Base-by-base conservation (phyloP, 92 coral and sea anemone genomes). In the Palythoa grandis region DNA sequence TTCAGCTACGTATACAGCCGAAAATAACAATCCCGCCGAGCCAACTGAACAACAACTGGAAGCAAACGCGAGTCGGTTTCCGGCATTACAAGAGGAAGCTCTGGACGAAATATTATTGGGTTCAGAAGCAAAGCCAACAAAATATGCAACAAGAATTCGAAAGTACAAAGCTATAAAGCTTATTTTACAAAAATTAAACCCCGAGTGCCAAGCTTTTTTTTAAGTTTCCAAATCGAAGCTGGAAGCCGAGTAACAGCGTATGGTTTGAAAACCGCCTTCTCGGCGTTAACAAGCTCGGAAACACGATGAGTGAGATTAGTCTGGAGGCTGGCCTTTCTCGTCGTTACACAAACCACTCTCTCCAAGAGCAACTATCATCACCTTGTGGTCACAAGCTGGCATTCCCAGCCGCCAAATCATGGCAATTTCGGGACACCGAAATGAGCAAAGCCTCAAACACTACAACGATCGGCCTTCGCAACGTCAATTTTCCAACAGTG, bases 171-270 rank as follows among this genome's bases (percentile, higher is more conserved):
- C 16, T 85, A 1, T 43, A 40, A 8, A 54, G 68, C n/a, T n/a
- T n/a, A 10, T 72, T 88, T 37, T 86, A 86, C 50, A 50, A 56
- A 77, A 77, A 56, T 23, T 77, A 24, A 77, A 77, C 69, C 82
- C 68, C 7, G 23, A 35, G 23, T 53, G 57, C 66, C n/a, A 76
- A 57, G 38, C 35, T 24, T 76, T 72, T 76, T 77, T 77, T n/a
- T 53, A n/a, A 77, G 52, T 77, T 29, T 77, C 38, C 69, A 0
- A 43, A 74, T 3, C 3, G 58, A 48, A 43, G 29, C 29, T 74
- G 60, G 78, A 47, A 74, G 11, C 25, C 78, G 47, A 74, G 57
- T 47, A 58, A 47, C 14, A n/a, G 7, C 16, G 29, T 67, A 71
- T 91, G 77, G 67, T 70, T 12, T 37, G 75, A 70, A 70, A 70